Evolutionary conservation across 2,113 vertebrate species (phyloP).

Genomic region (Hemiprocne comata): DNA sequence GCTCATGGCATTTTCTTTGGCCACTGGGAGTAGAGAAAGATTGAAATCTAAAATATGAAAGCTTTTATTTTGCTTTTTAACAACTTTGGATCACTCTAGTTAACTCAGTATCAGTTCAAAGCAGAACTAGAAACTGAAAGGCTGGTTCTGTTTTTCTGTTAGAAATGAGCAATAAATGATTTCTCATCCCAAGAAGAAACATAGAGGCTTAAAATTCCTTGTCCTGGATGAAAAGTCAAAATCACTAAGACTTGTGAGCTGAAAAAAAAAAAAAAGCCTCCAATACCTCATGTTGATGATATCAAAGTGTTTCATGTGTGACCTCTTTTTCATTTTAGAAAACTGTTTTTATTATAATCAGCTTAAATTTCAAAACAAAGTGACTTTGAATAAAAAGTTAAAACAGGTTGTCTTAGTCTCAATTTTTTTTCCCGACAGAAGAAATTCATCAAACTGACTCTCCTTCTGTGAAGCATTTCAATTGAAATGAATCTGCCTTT

Average conservation of each 20-base stretch:
- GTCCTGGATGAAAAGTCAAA: conserved; percentile 33
- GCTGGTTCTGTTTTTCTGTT: neutral
- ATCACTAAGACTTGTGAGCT: neutral
- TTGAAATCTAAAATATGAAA: conserved; percentile 62
- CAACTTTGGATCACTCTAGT: conserved; percentile 47
- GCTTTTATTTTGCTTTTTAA: conserved; percentile 46
- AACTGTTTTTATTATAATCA: conserved; percentile 31
- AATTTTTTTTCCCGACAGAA: neutral
- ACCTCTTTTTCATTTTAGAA: conserved; percentile 47
- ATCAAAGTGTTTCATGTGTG: conserved; percentile 56
- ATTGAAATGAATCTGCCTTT: neutral
- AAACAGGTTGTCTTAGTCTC: neutral
- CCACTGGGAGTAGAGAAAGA: conserved; percentile 21
- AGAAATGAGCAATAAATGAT: neutral
- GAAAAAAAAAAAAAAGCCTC: neutral
- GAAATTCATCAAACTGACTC: neutral
- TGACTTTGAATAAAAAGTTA: conserved; percentile 34
- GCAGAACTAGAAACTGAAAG: conserved; percentile 1
- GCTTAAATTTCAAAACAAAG: conserved; percentile 48
- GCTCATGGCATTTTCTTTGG: conserved; percentile 57
- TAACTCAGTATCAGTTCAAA: conserved; percentile 53
- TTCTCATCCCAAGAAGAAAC: neutral
- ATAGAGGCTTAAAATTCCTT: conserved; percentile 10
- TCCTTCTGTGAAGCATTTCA: neutral
- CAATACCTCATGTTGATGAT: conserved; percentile 30